phyloP scores from a whole-genome alignment of 1,140 invertebrate species.

The Rhyacophila brunnea region DNA sequence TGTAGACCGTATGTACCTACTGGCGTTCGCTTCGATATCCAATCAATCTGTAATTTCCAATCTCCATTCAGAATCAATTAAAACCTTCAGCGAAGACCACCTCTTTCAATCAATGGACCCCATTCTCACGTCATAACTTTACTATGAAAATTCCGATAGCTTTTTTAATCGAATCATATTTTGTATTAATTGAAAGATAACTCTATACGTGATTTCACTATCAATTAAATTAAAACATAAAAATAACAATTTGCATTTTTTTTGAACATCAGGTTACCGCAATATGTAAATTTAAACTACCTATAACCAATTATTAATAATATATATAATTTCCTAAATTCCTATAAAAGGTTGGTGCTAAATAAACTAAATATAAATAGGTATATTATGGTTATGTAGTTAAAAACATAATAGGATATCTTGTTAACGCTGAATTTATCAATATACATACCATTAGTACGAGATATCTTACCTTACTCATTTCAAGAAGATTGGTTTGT shows the following conservation, averaged over 20 bases:
- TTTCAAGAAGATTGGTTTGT: too few species aligned
- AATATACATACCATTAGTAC: too few species aligned
- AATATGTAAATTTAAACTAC: background rate
- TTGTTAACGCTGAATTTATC: too few species aligned
- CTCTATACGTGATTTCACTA: background rate
- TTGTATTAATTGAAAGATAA: background rate
- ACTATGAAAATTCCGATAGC: background rate
- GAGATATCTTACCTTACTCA: too few species aligned
- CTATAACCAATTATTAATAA: background rate
- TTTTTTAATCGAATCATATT: background rate
- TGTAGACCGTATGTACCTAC: too few species aligned
- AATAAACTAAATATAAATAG: too few species aligned
- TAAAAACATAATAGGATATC: too few species aligned
- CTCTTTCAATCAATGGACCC: slow-evolving; percentile 1
- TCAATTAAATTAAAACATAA: background rate
- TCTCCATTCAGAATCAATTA: slow-evolving; percentile 22
- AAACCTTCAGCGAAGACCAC: slow-evolving; percentile 20
- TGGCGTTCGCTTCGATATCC: too few species aligned
- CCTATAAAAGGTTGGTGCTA: too few species aligned
- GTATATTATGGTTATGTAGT: too few species aligned
- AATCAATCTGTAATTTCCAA: slow-evolving; percentile 10
- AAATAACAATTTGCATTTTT: too few species aligned
- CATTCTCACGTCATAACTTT: slow-evolving; percentile 1
- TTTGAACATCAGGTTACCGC: too few species aligned
- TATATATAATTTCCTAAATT: background rate